Conservation (phyloP, 2,113 vertebrate species). For the Chroicocephalus ridibundus region DNA sequence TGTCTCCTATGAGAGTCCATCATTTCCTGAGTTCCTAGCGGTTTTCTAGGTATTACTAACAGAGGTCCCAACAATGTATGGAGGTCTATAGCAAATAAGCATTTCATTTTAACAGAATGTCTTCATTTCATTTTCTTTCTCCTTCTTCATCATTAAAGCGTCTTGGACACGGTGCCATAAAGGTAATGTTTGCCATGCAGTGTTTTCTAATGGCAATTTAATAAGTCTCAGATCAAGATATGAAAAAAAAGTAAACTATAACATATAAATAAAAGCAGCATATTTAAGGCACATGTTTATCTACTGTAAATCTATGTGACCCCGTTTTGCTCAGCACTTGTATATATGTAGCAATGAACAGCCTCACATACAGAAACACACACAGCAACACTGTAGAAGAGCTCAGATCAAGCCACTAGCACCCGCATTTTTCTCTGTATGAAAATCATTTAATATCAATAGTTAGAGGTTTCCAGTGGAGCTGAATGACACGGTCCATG, state of each 20-base stretch:
- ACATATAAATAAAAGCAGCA: not conserved
- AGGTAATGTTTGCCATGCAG: not conserved
- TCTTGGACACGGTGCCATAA: not conserved
- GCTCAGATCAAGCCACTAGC: not conserved
- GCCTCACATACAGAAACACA: not conserved
- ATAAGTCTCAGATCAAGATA: not conserved
- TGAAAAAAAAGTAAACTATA: not conserved
- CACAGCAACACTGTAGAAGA: not conserved
- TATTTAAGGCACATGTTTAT: not conserved
- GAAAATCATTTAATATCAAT: not conserved
- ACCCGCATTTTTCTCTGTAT: not conserved
- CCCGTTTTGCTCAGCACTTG: not conserved
- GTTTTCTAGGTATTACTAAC: not conserved
- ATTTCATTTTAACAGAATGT: not conserved
- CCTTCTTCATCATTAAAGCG: not conserved
- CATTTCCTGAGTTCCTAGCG: not conserved
- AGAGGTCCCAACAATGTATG: not conserved
- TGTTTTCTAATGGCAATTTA: not conserved
- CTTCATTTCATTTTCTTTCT: not conserved
- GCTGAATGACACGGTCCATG: not conserved
- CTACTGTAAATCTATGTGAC: not conserved
- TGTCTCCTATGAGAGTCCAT: not conserved
- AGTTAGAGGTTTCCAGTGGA: constrained; percentile 4
- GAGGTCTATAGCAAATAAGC: not conserved
- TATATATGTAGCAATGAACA: not conserved